These are phyloP conservation scores for Athrips mouffetella DNA, from an alignment of 2,888 invertebrate species.

Conservation along the genomic window DNA sequence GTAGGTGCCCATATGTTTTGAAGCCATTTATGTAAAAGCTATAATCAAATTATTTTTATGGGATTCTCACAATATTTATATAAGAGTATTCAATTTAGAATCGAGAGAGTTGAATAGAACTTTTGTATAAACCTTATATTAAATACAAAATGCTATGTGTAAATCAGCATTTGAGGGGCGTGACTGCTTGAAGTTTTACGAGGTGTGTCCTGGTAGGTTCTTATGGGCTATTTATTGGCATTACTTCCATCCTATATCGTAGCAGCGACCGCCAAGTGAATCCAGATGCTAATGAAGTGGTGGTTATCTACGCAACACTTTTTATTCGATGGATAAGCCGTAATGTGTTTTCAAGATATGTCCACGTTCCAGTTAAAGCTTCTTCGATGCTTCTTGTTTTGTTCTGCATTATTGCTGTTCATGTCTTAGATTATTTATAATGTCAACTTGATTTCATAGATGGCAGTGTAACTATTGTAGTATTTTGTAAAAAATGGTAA, in stretches of 20 bases:
- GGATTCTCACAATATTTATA: neutral
- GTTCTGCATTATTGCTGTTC: slow-evolving; percentile 8
- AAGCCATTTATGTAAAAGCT: neutral
- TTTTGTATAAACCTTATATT: too few species aligned
- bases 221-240: slow-evolving; percentile 38
- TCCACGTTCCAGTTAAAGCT: slow-evolving; percentile 42
- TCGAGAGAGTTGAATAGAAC: too few species aligned
- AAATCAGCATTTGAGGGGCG: too few species aligned
- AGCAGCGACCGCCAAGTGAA: slow-evolving; percentile 35
- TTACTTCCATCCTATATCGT: slow-evolving; percentile 39
- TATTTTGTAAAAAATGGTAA: too few species aligned
- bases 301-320: slow-evolving; percentile 44
- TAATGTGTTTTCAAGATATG: slow-evolving; percentile 57
- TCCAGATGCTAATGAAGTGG: slow-evolving; percentile 54
- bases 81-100: neutral
- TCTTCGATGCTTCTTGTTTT: slow-evolving; percentile 32
- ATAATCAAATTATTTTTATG: neutral
- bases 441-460: slow-evolving; percentile 27
- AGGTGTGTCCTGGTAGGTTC: slow-evolving; percentile 33
- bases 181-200: slow-evolving; percentile 17
- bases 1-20: neutral
- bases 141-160: too few species aligned
- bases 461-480: too few species aligned
- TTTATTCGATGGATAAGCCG: slow-evolving; percentile 54
- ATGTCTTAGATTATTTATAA: slow-evolving; percentile 10